Evolutionary conservation across 2,797 vertebrate genomes (phyloP), one percentile per base, ranked within the genome.

Genomic region (Hypotaenidia philippensis): DNA sequence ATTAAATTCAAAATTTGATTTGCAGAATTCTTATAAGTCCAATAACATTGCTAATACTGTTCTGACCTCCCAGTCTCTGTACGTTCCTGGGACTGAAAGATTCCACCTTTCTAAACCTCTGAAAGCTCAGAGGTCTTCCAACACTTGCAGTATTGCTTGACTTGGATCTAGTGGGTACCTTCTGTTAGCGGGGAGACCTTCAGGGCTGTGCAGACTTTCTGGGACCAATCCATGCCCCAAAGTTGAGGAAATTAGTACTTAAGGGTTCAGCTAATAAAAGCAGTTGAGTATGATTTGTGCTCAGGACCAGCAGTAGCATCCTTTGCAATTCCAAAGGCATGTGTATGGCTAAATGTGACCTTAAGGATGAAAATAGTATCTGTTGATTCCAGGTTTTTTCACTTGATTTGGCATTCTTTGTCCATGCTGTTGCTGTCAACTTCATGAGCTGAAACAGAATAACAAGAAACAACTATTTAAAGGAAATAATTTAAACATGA

Each of bases 401-500:
- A 14, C 15, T 86, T 89, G 49, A 72, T 88, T 93, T 74, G 52
- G 5, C 27, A 50, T 93, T 81, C 55, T 89, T 92, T 87, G 45
- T 80, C 81, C 60, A 79, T 70, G 56, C 22, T 64, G 22, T 76
- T 77, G 55, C 74, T 57, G 40, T 64, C 38, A 65, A 55, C 68
- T 90, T 84, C 57, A 20, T 29, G 86, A 96, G 56, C 83, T 86
- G 72, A 92, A 91, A 44, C 80, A 75, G 82, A 87, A 92, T 91
- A 96, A 83, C 60, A 57, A 83, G 92, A 90, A 69, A 84, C 59
- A 63, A 71, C 89, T 94, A 95, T 96, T 97, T 97, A 97, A 96
- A 97, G 87, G 72, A 92, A 96, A 96, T 88, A 81, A 95, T 97
- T 97, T 98, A 97, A 96, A 97, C 81, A 91, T 70, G 93, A 97